Conservation (phyloP, 2,888 invertebrate genomes). For the Drosophila leonis region DNA sequence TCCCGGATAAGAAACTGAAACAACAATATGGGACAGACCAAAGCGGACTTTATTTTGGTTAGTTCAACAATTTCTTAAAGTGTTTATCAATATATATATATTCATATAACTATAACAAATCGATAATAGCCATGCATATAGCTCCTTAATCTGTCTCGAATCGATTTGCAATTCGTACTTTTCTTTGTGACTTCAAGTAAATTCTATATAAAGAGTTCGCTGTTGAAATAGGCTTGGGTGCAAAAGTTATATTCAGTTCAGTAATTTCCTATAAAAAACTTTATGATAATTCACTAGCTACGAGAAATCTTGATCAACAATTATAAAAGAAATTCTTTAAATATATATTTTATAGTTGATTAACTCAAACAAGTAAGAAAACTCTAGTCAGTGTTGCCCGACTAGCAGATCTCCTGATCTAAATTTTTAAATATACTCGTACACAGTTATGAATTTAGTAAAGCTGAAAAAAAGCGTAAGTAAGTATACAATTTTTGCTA, state of each 20-base stretch:
- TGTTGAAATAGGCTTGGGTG: background rate
- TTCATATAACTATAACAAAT: background rate
- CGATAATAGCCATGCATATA: background rate
- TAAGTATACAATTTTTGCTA: no score
- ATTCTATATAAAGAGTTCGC: background rate
- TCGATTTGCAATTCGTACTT: background rate
- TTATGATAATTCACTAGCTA: no score
- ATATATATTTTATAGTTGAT: no score
- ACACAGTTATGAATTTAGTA: no score
- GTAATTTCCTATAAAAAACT: no score
- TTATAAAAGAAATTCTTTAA: no score
- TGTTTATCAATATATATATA: background rate
- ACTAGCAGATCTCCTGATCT: no score
- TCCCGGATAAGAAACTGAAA: constrained; percentile 19
- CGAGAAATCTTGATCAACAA: no score
- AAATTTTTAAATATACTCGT: no score
- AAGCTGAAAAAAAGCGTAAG: no score
- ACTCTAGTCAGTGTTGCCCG: no score
- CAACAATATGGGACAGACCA: constrained; percentile 12
- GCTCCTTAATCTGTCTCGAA: background rate
- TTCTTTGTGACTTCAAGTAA: background rate
- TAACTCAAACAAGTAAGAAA: no score
- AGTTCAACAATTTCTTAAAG: background rate
- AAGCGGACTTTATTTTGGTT: background rate
- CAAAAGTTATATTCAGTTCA: background rate